These are phyloP conservation scores for Gambusia yucatana DNA, from an alignment of 2,797 vertebrate genomes.

Conservation along the genomic window DNA sequence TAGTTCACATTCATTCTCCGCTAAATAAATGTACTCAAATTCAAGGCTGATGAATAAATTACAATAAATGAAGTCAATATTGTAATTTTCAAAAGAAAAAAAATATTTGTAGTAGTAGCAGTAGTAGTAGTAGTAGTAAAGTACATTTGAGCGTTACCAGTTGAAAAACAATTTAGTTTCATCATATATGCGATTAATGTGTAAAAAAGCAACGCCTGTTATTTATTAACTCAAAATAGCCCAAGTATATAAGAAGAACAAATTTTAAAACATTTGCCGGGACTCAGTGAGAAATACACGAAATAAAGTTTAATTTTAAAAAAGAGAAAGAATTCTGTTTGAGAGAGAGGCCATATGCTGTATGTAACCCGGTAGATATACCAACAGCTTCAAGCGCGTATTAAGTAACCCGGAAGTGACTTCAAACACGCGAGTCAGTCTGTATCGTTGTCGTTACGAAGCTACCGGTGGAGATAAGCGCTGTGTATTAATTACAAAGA, in stretches of 20 bases:
- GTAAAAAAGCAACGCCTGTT: neutral
- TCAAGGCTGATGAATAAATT: neutral
- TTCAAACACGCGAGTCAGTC: slow-evolving; percentile 17
- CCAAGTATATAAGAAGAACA: neutral
- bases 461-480: neutral
- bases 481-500: neutral
- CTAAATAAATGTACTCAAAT: neutral
- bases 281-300: neutral
- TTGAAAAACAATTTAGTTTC: neutral
- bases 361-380: slow-evolving; percentile 60
- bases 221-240: neutral
- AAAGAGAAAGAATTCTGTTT: neutral
- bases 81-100: neutral
- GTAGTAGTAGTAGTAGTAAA: neutral
- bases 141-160: neutral
- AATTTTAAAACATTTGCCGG: too few relatives aligned
- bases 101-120: neutral
- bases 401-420: slow-evolving; percentile 59
- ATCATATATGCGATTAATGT: neutral
- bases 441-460: slow-evolving; percentile 47
- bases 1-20: neutral
- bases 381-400: slow-evolving; percentile 14
- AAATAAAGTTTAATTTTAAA: neutral
- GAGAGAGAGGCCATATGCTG: neutral
- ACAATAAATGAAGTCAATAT: neutral